Base-by-base conservation (phyloP, 2,113 vertebrate species). In the Toxotes jaculatrix region DNA sequence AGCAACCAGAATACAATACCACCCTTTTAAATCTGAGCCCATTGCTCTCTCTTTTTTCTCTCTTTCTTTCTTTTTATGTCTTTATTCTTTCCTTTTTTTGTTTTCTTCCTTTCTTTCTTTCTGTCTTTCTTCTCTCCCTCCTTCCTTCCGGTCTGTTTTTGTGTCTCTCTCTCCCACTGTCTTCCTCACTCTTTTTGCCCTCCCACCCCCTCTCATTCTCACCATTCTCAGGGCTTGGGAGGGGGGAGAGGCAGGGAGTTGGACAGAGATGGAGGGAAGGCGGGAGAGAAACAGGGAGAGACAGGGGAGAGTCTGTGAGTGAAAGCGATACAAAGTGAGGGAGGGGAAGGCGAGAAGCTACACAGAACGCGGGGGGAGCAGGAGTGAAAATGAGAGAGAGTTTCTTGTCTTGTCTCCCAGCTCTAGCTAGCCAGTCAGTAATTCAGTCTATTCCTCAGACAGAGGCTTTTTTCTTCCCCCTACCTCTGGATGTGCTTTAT, bases 1-100 rank as follows among this genome's bases (percentile, higher is more conserved):
- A 87, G 93, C 92, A 92, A 95, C 95, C 85, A 68, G 65, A 93
- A 94, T 87, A 94, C 93, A 94, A 94, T 91, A 82, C 85, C 74
- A 85, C 40, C 85, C 74, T 92, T 93, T 93, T 88, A 89, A 92
- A 91, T 88, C 79, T 6, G 74, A 93, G 83, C 74, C 84, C 77
- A 73, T 82, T 80, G 65, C 77, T 76, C 81, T 45, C 34, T 56
- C 38, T 53, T 32, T 62, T 10, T 6, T 19, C 75, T 43, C n/a
- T 36, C 65, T 31, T 31, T n/a, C 17, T 64, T 57, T 23, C 31
- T 72, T 36, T 55, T 57, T 55, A 21, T 49, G 11, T 73, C 43
- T 31, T 12, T 79, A 10, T 47, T 16, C 78, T 70, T 45, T 71
- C 43, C 8, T 55, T 7, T 36, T 74, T 43, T 53, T 45, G 16